Evolutionary conservation across 1,140 invertebrate genomes (phyloP).

Genomic region (Limonius californicus): DNA sequence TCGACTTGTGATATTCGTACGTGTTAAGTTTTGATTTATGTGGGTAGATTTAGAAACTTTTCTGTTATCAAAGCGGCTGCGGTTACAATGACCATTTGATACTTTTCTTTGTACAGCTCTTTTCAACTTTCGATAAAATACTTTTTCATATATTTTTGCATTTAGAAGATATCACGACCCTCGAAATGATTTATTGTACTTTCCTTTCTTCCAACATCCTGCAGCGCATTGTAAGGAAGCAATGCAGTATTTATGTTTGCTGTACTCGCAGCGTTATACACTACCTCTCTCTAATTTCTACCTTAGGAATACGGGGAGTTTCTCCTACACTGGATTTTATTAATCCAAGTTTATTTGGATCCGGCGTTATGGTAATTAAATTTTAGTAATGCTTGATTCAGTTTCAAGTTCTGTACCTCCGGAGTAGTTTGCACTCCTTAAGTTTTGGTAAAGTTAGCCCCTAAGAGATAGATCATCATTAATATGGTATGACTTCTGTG

Average conservation of each 20-base stretch:
- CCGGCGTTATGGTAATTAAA: too few species aligned
- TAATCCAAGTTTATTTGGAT: too few species aligned
- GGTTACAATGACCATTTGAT: constrained; percentile 21
- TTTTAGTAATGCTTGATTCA: too few species aligned
- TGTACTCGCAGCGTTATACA: too few species aligned
- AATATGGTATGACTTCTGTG: constrained; percentile 13
- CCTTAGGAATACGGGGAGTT: too few species aligned
- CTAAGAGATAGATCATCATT: constrained; percentile 8
- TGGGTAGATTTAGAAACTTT: constrained; percentile 12
- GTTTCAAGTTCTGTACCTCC: too few species aligned
- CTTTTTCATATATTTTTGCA: constrained; percentile 25
- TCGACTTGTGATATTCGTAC: constrained; percentile 7
- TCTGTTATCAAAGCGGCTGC: constrained; percentile 8
- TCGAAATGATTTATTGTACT: constrained; percentile 6
- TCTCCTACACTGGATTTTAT: too few species aligned
- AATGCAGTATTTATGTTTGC: too few species aligned
- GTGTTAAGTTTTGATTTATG: constrained; percentile 20
- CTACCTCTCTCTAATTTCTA: too few species aligned
- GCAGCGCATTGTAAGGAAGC: too few species aligned
- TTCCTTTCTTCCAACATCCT: too few species aligned
- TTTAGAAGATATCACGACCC: constrained; percentile 14
- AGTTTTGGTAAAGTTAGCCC: constrained; percentile 9
- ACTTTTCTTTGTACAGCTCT: constrained; percentile 17
- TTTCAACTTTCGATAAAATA: constrained; percentile 21
- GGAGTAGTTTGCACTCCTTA: not conserved